Base-by-base conservation (phyloP, 1,140 invertebrate species). In the Oncopodura yosiiana region DNA sequence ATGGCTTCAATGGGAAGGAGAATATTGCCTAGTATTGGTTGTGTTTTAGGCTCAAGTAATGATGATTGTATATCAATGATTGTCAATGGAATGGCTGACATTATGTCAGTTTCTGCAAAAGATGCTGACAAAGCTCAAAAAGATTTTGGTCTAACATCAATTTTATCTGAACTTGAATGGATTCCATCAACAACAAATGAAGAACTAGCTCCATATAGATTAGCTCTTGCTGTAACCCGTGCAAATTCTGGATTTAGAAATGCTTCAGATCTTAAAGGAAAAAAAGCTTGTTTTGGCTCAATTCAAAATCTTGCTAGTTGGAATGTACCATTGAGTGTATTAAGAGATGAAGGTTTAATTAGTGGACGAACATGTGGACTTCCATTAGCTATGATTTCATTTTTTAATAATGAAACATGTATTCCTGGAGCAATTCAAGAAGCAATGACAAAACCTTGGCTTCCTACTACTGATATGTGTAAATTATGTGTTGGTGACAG, bases 1-100 rank as follows among this genome's bases (percentile, higher is more conserved):
- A 73, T 75, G 54, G 80, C 81, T 14, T 80, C 84, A 1, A 82
- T 79, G 65, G 81, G 83, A 0, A 75, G 83, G 49, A 78, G 86
- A 61, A 80, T 85, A 16, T 73, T 83, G 1, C 85, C 85, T 0
- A 75, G 75, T 42, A 70, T 87, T 9, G 75, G 79, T 45, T 88
- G 86, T 61, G 68, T 81, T 1, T 66, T 75, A 23, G 73, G 77
- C 37, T 66, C 70, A 24, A 67, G 68, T 0, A 69, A 76, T 12
- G 69, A 72, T 0, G 77, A 78, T 8, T 93, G 87, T 66, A 71
- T 89, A 58, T 73, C 79, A 45, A 74, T 75, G 12, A 75, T 91
- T 37, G 71, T 78, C 58, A 68, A 75, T 43, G 74, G 76, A 45
- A 68, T 74, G 5, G 78, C 78, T 5, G 81, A 84, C 60, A 62